These are phyloP conservation scores for Operophtera brumata DNA, from an alignment of 2,888 invertebrate species.

Conservation along the genomic window DNA sequence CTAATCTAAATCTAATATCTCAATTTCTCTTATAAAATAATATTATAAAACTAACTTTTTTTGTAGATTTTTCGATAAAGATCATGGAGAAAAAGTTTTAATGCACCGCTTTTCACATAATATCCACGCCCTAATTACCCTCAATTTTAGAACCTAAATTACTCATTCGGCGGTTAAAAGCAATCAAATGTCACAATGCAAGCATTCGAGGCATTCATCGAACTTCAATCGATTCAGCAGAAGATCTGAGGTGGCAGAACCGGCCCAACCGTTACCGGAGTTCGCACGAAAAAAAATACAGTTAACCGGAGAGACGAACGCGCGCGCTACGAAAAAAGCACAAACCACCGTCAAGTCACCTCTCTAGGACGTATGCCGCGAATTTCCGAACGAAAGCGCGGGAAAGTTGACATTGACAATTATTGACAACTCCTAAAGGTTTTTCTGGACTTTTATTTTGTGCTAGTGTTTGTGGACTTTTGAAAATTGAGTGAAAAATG, in stretches of 20 bases:
- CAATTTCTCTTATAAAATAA: no score
- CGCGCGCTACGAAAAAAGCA: constrained; percentile 72
- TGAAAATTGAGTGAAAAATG: constrained; percentile 49
- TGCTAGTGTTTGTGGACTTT: constrained; percentile 26
- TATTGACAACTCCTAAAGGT: constrained; percentile 32
- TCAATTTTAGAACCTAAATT: background rate
- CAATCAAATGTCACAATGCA: constrained; percentile 16
- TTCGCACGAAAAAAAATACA: constrained; percentile 76
- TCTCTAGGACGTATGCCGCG: constrained; percentile 66
- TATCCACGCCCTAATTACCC: no score
- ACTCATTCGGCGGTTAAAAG: constrained; percentile 1
- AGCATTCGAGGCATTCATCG: constrained; percentile 48
- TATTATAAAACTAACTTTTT: no score
- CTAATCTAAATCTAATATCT: no score
- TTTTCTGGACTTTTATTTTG: background rate
- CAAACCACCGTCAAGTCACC: constrained; percentile 61
- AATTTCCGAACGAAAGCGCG: constrained; percentile 52
- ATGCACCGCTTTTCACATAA: no score
- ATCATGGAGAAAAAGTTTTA: no score
- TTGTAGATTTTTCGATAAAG: no score
- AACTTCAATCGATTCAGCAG: constrained; percentile 42
- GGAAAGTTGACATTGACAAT: constrained; percentile 64
- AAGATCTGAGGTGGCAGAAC: constrained; percentile 58
- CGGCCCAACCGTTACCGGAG: constrained; percentile 69
- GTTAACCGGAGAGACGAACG: constrained; percentile 64